phyloP scores from a whole-genome alignment of 2,113 vertebrate genomes.

The Melanostigma gelatinosum region DNA sequence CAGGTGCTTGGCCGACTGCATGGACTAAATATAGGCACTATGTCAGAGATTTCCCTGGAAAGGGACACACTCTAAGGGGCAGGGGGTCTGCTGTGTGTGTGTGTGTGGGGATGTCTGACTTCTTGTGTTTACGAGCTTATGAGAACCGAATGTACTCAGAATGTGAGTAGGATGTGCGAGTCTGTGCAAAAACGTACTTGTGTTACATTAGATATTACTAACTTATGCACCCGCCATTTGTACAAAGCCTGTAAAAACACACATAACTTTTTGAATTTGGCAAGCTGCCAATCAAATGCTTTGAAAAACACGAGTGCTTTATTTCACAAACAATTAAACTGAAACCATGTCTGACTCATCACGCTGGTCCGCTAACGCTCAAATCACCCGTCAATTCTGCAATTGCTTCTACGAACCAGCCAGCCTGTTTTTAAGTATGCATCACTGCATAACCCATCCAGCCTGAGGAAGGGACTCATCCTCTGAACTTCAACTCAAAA shows the following conservation, averaged over 20 bases:
- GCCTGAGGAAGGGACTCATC: neutral
- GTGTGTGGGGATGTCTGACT: neutral
- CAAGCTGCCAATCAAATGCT: neutral
- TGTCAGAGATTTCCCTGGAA: slow-evolving; percentile 73
- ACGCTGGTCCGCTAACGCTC: neutral
- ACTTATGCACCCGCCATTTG: neutral
- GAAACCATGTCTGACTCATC: neutral
- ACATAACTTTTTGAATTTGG: neutral
- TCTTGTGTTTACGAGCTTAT: slow-evolving; percentile 9
- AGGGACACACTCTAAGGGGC: slow-evolving; percentile 55
- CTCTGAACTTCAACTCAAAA: neutral
- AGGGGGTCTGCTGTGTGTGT: slow-evolving; percentile 23
- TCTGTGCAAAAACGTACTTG: neutral
- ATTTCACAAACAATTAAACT: neutral
- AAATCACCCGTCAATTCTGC: neutral
- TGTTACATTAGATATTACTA: neutral
- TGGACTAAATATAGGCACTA: slow-evolving; percentile 73
- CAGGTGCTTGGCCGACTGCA: slow-evolving; percentile 64
- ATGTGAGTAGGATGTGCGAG: neutral
- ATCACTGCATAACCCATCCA: neutral
- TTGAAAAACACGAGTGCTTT: neutral
- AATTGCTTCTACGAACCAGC: neutral
- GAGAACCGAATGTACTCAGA: slow-evolving; percentile 14
- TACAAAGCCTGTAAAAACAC: neutral
- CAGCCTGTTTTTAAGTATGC: neutral